These are phyloP conservation scores for Channallabes apus DNA, from an alignment of 2,797 vertebrate genomes.

Conservation along the genomic window DNA sequence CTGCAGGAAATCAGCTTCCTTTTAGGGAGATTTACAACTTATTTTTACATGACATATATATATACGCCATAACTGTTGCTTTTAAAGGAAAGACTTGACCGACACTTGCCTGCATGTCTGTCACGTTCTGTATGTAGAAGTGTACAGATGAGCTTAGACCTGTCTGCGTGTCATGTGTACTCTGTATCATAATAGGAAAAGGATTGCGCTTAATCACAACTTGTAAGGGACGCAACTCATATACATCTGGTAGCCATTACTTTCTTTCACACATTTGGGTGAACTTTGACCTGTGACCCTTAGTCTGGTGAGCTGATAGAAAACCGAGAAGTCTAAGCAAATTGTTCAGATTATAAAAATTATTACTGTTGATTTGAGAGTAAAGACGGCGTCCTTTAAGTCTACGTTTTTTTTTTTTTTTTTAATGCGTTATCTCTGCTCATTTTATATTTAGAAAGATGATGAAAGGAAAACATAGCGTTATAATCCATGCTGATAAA, in stretches of 20 bases:
- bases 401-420: not conserved
- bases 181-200: not conserved
- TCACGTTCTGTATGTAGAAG: too few relatives aligned
- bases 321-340: not conserved
- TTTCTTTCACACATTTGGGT: not conserved
- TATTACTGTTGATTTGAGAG: not conserved
- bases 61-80: too few relatives aligned
- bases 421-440: not conserved
- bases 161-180: too few relatives aligned
- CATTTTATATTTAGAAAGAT: slow-evolving; percentile 24
- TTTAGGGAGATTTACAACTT: too few relatives aligned
- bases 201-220: not conserved
- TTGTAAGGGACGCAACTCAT: not conserved
- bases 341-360: not conserved
- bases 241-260: too few relatives aligned
- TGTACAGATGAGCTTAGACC: too few relatives aligned
- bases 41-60: too few relatives aligned
- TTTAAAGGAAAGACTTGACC: too few relatives aligned
- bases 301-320: not conserved
- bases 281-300: not conserved
- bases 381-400: not conserved
- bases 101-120: too few relatives aligned
- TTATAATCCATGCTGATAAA: not conserved
- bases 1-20: too few relatives aligned
- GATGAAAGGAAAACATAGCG: not conserved